Evolutionary conservation across 2,797 vertebrate genomes (phyloP).

Genomic region (Gallirallus australis): DNA sequence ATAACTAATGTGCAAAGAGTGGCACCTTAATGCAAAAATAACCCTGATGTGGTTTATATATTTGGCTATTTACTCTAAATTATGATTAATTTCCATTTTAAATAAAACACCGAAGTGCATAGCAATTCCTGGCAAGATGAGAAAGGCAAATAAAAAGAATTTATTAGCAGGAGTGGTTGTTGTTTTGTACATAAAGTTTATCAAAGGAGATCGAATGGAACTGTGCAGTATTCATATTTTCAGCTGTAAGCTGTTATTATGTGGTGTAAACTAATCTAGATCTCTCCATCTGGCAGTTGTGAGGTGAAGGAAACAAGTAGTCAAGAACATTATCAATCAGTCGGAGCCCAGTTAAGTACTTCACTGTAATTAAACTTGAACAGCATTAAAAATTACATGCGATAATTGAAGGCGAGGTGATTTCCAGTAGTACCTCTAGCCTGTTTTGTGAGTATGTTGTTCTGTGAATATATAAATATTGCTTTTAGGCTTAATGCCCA

Average conservation of each 20-base stretch:
- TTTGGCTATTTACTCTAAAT: background rate
- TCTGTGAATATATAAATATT: constrained; percentile 16
- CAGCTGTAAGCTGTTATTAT: background rate
- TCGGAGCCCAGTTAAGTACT: constrained; percentile 24
- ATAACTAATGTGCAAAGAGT: background rate
- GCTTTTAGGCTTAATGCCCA: background rate
- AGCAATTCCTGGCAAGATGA: background rate
- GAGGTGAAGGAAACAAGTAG: constrained; percentile 14
- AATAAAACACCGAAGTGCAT: background rate
- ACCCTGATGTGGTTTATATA: background rate
- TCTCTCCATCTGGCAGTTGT: constrained; percentile 18
- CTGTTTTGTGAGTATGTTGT: constrained; percentile 34
- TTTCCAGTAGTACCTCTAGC: constrained; percentile 25
- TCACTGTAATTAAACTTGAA: constrained; percentile 58
- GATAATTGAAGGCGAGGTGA: background rate
- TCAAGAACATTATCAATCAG: constrained; percentile 40
- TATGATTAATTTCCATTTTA: background rate
- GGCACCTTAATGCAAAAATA: background rate
- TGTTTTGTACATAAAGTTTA: background rate
- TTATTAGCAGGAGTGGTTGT: background rate
- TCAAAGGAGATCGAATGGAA: background rate
- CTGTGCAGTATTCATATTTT: background rate
- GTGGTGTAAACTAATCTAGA: constrained; percentile 17
- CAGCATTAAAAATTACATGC: constrained; percentile 33
- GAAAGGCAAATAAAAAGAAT: background rate